phyloP scores from a whole-genome alignment of 1,140 invertebrate genomes.

The Dendroctonus ponderosae region DNA sequence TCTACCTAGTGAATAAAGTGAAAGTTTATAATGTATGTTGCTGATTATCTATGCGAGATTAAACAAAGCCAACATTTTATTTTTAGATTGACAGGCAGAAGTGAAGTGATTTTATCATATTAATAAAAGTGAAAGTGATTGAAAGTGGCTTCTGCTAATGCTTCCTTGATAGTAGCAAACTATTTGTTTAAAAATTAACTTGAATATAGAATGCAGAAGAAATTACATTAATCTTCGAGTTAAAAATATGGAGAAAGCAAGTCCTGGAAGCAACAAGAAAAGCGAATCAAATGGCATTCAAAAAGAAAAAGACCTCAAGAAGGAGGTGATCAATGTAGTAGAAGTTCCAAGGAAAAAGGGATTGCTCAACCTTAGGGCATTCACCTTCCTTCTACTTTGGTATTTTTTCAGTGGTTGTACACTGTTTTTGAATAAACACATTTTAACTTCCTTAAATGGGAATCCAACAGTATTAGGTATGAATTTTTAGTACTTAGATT shows the following conservation, averaged over 20 bases:
- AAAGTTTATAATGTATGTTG: no score
- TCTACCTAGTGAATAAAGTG: no score
- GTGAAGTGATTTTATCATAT: no score
- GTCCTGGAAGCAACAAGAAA: conserved; percentile 18
- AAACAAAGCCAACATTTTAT: no score
- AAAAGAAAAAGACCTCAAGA: conserved; percentile 20
- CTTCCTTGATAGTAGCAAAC: no score
- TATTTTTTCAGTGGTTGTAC: conserved; percentile 78
- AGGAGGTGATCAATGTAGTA: neutral
- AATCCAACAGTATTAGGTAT: conserved; percentile 78
- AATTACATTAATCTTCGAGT: no score
- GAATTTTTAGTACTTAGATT: conserved; percentile 23
- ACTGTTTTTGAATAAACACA: conserved; percentile 82
- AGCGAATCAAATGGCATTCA: conserved; percentile 24
- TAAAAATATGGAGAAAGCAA: conserved; percentile 21
- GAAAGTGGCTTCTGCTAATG: no score
- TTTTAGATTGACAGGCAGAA: no score
- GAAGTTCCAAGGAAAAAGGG: conserved; percentile 45
- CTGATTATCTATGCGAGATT: no score
- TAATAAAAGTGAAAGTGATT: no score
- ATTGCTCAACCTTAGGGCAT: conserved; percentile 62
- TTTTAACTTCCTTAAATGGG: conserved; percentile 73
- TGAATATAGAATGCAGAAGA: no score
- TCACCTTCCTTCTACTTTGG: conserved; percentile 72
- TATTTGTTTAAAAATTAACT: no score